phyloP scores from a whole-genome alignment of 2,888 invertebrate species.

The Phymatocera aterrima region DNA sequence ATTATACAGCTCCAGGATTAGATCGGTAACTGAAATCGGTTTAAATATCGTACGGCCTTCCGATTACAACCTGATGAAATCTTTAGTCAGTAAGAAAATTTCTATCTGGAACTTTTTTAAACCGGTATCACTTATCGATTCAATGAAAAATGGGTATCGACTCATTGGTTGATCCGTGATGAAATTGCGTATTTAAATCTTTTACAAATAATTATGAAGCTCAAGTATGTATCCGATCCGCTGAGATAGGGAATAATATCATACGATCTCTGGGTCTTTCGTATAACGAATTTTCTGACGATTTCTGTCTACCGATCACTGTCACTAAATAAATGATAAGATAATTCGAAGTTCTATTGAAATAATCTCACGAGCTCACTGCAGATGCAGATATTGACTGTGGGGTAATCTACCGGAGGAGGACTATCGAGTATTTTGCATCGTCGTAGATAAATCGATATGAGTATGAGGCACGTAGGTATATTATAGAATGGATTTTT shows the following conservation, averaged over 20 bases:
- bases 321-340: too few relatives aligned
- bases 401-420: neutral
- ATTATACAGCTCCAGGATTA: neutral
- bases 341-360: too few relatives aligned
- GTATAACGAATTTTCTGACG: too few relatives aligned
- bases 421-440: neutral
- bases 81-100: neutral
- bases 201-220: neutral
- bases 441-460: neutral
- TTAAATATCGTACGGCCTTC: neutral
- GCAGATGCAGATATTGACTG: too few relatives aligned
- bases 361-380: neutral
- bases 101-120: neutral
- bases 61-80: neutral
- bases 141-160: neutral
- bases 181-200: neutral
- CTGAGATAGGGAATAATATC: too few relatives aligned
- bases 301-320: too few relatives aligned
- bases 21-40: neutral
- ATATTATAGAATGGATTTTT: slow-evolving; percentile 7
- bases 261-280: too few relatives aligned
- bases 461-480: neutral
- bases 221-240: too few relatives aligned
- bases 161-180: neutral
- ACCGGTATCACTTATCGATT: neutral